Evolutionary conservation across 1,140 invertebrate species (phyloP).

Genomic region (Sminthurides bifidus): DNA sequence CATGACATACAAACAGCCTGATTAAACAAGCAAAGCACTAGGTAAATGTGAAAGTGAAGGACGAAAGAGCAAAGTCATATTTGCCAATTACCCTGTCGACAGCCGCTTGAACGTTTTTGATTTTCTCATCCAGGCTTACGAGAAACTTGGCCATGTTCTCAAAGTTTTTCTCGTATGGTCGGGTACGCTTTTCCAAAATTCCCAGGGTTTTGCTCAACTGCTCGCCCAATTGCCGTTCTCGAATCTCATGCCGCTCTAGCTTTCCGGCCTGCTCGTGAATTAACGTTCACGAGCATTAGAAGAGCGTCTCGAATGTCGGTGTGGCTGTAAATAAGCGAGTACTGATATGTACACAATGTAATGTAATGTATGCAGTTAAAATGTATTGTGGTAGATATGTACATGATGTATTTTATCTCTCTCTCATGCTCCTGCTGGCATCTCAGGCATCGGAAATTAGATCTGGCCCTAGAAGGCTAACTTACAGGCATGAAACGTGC

Average conservation of each 20-base stretch:
- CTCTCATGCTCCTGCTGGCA: background rate
- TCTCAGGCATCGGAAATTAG: too few species aligned
- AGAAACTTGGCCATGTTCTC: slow-evolving; percentile 39
- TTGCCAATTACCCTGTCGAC: slow-evolving; percentile 21
- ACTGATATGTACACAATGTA: background rate
- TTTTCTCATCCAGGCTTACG: slow-evolving; percentile 30
- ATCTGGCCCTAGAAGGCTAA: too few species aligned
- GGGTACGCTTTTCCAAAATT: slow-evolving; percentile 57
- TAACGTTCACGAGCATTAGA: slow-evolving; percentile 64
- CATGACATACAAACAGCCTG: background rate
- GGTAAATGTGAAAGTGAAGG: background rate
- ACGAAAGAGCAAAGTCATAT: background rate
- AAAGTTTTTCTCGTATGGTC: slow-evolving; percentile 41
- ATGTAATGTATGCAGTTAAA: background rate
- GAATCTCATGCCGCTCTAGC: slow-evolving; percentile 66
- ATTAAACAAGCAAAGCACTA: background rate
- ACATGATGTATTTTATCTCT: background rate
- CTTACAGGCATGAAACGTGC: too few species aligned
- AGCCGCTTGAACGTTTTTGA: slow-evolving; percentile 21
- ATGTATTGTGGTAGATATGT: background rate
- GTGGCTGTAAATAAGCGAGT: slow-evolving; percentile 45
- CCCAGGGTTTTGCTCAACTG: slow-evolving; percentile 59
- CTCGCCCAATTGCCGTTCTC: slow-evolving; percentile 61
- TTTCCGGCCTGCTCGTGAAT: slow-evolving; percentile 66
- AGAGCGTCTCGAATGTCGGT: slow-evolving; percentile 70